phyloP scores from a whole-genome alignment of 2,113 vertebrate genomes.

The Gopherus flavomarginatus region DNA sequence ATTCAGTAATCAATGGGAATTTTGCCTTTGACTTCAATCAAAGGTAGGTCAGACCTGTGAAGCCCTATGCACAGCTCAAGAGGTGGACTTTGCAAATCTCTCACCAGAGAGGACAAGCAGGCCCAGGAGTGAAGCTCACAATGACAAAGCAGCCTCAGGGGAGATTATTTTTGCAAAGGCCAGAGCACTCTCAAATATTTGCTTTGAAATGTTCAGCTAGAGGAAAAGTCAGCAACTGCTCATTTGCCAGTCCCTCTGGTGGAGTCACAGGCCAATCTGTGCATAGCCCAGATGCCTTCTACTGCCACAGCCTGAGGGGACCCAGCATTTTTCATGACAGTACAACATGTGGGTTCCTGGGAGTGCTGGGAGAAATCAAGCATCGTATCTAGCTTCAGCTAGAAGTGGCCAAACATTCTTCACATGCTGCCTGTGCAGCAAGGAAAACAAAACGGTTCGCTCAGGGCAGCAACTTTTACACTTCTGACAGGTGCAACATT shows the following conservation, averaged over 20 bases:
- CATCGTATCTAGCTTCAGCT: too few species aligned
- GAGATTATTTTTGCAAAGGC: conserved; percentile 13
- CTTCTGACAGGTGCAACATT: not conserved
- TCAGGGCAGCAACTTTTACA: not conserved
- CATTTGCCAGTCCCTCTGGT: not conserved
- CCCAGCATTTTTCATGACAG: too few species aligned
- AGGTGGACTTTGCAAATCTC: not conserved
- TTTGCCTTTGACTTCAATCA: too few species aligned
- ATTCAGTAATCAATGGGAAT: too few species aligned
- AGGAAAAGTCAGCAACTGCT: not conserved
- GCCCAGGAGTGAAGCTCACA: accelerated
- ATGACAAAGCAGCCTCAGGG: not conserved
- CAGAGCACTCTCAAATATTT: conserved; percentile 27
- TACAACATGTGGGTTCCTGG: too few species aligned
- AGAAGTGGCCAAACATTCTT: too few species aligned
- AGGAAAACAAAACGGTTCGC: too few species aligned
- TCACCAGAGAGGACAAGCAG: not conserved
- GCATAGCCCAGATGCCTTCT: too few species aligned
- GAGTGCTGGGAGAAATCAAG: too few species aligned
- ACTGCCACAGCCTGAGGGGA: too few species aligned
- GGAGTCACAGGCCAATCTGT: not conserved
- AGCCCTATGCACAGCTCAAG: accelerated
- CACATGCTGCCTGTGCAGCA: too few species aligned
- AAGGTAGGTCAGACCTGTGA: too few species aligned
- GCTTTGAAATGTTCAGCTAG: not conserved